Percentiles rank a stretch among this genome's conserved stretches.
phyloP scores from a whole-genome alignment of 2,888 invertebrate genomes.

The Ornithoptera alexandrae region DNA sequence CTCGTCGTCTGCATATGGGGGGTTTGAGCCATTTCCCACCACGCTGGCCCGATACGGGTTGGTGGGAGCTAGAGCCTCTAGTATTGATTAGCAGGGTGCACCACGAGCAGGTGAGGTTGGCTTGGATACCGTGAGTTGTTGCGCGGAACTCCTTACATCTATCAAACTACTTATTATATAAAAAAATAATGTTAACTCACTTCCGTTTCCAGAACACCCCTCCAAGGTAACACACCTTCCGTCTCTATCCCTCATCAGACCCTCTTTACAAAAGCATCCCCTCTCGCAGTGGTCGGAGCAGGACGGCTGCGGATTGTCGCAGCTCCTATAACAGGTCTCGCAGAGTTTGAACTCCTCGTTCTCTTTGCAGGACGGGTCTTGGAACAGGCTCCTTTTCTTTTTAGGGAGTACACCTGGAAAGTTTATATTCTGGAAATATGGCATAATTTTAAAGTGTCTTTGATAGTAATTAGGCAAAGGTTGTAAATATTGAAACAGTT shows the following conservation, averaged over 20 bases:
- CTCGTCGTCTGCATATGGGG: too few relatives aligned
- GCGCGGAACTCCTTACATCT: too few relatives aligned
- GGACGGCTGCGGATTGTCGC: constrained; percentile 56
- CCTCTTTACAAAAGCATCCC: constrained; percentile 60
- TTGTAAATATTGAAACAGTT: too few relatives aligned
- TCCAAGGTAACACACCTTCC: constrained; percentile 49
- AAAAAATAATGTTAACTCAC: constrained; percentile 9
- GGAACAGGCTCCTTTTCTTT: constrained; percentile 15
- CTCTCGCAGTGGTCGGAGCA: constrained; percentile 61
- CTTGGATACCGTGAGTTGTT: too few relatives aligned
- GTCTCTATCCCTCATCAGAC: constrained; percentile 47
- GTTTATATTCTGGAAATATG: neutral
- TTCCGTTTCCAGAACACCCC: constrained; percentile 40
- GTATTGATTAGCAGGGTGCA: too few relatives aligned
- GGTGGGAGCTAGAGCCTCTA: too few relatives aligned
- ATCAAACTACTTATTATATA: neutral
- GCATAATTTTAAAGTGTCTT: too few relatives aligned
- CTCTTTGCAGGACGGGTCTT: constrained; percentile 44
- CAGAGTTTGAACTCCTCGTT: constrained; percentile 61
- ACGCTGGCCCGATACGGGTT: too few relatives aligned
- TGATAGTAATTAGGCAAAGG: too few relatives aligned
- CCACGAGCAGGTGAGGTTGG: too few relatives aligned
- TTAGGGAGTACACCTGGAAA: constrained; percentile 40
- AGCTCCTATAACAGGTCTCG: constrained; percentile 55
- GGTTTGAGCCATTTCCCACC: too few relatives aligned